Percentiles rank a stretch among this genome's conserved stretches.
Evolutionary conservation across 1,140 invertebrate species (phyloP).

Genomic region (Drosophila jambulina): DNA sequence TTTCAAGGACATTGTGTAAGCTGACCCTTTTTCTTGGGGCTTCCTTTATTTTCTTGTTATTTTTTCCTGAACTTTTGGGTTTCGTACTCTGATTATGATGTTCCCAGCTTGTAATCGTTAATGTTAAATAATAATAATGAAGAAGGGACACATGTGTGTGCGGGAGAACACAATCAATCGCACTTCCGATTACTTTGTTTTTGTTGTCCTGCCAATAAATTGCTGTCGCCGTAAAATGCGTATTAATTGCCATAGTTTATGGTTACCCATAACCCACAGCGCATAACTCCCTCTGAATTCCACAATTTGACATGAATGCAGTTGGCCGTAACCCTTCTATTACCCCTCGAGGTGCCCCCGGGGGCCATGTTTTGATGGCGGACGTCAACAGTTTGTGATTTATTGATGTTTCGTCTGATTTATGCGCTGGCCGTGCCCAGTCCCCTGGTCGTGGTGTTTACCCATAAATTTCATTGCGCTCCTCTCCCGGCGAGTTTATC

Average conservation of each 20-base stretch:
- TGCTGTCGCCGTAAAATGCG: constrained; percentile 37
- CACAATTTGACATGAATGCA: constrained; percentile 33
- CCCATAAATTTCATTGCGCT: constrained; percentile 36
- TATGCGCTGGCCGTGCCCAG: constrained; percentile 24
- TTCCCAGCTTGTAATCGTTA: constrained; percentile 2
- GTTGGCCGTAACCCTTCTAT: neutral
- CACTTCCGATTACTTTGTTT: neutral
- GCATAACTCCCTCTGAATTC: constrained; percentile 7
- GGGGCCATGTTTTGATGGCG: constrained; percentile 50
- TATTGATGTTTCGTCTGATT: constrained; percentile 65
- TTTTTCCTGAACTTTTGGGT: neutral
- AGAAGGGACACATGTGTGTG: neutral
- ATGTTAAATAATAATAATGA: constrained; percentile 3
- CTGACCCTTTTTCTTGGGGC: constrained; percentile 1
- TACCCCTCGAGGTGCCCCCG: neutral
- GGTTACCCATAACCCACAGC: neutral
- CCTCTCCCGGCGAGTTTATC: constrained; percentile 7
- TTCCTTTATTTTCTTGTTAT: neutral
- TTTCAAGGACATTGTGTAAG: neutral
- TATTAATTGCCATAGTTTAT: constrained; percentile 55
- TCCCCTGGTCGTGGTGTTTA: constrained; percentile 15
- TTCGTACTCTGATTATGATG: constrained; percentile 20
- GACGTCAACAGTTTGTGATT: constrained; percentile 63
- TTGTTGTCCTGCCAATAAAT: constrained; percentile 36
- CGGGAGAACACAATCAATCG: neutral